Percentiles rank a stretch among this genome's conserved stretches.
These are phyloP conservation scores for Protonibea diacanthus DNA, from an alignment of 2,797 vertebrate species.

Conservation along the genomic window DNA sequence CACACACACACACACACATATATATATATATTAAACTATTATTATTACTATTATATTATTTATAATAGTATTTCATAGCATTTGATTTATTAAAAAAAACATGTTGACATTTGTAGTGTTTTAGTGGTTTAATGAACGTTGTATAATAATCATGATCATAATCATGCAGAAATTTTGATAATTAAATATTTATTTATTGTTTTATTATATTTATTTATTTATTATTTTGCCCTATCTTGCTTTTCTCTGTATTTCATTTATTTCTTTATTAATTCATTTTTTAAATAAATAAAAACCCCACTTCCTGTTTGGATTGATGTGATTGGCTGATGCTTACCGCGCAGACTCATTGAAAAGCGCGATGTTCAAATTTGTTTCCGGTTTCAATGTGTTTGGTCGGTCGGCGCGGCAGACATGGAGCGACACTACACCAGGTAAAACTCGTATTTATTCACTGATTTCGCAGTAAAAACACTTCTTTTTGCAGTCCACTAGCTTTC, in stretches of 20 bases:
- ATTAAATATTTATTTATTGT: not conserved
- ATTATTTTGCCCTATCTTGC: not conserved
- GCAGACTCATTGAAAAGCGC: conserved; percentile 60
- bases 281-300: not conserved
- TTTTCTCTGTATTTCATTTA: not conserved
- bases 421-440: conserved; percentile 50
- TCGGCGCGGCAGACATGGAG: conserved; percentile 50
- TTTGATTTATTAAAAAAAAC: not conserved
- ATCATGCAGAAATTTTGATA: too few relatives aligned
- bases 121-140: not conserved
- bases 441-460: rapidly evolving
- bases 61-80: too few relatives aligned
- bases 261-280: not conserved
- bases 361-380: conserved; percentile 74
- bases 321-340: conserved; percentile 62
- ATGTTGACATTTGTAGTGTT: not conserved
- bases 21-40: too few relatives aligned
- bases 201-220: not conserved
- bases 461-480: rapidly evolving
- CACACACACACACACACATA: too few relatives aligned
- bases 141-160: not conserved
- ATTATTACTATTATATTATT: too few relatives aligned
- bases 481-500: rapidly evolving
- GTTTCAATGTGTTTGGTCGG: not conserved
- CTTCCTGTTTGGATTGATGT: conserved; percentile 36